phyloP scores from a whole-genome alignment of 2,797 vertebrate genomes.

The Caiman crocodilus region DNA sequence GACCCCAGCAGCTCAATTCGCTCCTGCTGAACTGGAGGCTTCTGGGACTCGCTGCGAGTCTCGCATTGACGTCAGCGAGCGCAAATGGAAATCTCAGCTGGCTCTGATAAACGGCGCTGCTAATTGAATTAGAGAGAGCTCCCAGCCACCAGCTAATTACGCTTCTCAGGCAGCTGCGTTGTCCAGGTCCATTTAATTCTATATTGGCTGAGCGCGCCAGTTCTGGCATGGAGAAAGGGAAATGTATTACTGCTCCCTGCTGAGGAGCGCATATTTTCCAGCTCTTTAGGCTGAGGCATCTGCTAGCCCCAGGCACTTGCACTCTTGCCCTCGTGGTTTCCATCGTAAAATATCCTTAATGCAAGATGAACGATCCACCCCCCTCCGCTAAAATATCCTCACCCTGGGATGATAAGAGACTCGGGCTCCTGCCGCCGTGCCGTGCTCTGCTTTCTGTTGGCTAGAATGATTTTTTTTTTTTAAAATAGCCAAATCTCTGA shows the following conservation, averaged over 20 bases:
- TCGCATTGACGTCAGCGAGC: conserved; percentile 76
- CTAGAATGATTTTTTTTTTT: background rate
- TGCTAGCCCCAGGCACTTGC: conserved; percentile 11
- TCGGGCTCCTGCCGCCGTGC: background rate
- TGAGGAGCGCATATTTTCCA: conserved; percentile 39
- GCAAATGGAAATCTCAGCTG: conserved; percentile 73
- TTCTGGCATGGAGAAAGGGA: conserved; percentile 57
- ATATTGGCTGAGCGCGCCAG: conserved; percentile 66
- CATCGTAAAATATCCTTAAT: background rate
- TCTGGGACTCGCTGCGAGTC: conserved; percentile 59
- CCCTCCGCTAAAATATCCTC: background rate
- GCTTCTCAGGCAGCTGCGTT: conserved; percentile 76
- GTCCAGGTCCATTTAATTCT: conserved; percentile 78
- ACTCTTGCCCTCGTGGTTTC: background rate
- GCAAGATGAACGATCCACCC: conserved; percentile 8
- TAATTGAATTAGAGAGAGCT: conserved; percentile 83
- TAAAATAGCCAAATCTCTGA: background rate
- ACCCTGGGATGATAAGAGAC: background rate
- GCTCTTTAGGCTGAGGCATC: conserved; percentile 30
- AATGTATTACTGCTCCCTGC: conserved; percentile 59
- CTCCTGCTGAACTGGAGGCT: conserved; percentile 67
- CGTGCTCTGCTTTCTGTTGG: background rate
- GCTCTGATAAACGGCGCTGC: conserved; percentile 77
- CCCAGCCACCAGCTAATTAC: conserved; percentile 79
- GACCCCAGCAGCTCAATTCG: conserved; percentile 55